phyloP scores from a whole-genome alignment of 2,113 vertebrate genomes.

The Xenopus tropicalis region DNA sequence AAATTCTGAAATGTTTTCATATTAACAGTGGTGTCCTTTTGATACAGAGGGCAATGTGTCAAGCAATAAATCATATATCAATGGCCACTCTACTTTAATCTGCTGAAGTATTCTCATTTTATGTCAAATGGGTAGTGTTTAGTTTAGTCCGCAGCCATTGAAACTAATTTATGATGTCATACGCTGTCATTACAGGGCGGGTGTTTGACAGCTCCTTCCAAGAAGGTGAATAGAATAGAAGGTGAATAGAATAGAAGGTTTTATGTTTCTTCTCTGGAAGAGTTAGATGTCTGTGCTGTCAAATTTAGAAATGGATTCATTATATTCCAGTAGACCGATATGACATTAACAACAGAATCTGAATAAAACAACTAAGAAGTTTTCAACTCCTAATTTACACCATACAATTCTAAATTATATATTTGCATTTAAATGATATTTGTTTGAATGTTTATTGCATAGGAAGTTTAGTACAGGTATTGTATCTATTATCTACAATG shows the following conservation, averaged over 20 bases:
- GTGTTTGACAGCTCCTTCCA: neutral
- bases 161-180: slow-evolving; percentile 2
- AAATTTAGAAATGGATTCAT: too few relatives aligned
- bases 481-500: too few relatives aligned
- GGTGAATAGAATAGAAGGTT: too few relatives aligned
- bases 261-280: neutral
- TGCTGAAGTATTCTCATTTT: slow-evolving; percentile 11
- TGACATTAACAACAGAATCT: too few relatives aligned
- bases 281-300: too few relatives aligned
- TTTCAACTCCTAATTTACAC: too few relatives aligned
- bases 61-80: slow-evolving; percentile 32
- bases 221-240: neutral
- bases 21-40: slow-evolving; percentile 38
- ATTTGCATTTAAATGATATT: too few relatives aligned
- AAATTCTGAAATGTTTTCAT: slow-evolving; percentile 35
- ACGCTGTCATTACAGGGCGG: neutral
- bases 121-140: slow-evolving; percentile 13
- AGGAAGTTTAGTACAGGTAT: too few relatives aligned
- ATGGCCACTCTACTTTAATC: slow-evolving; percentile 11
- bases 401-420: too few relatives aligned
- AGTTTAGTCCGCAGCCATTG: neutral
- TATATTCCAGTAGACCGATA: too few relatives aligned
- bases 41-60: slow-evolving; percentile 37
- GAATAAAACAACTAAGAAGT: too few relatives aligned
- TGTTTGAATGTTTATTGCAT: too few relatives aligned